A percentile compares a stretch with the other conserved stretches of the same genome.
phyloP scores from a whole-genome alignment of 2,888 invertebrate genomes.

The Hedya salicella region DNA sequence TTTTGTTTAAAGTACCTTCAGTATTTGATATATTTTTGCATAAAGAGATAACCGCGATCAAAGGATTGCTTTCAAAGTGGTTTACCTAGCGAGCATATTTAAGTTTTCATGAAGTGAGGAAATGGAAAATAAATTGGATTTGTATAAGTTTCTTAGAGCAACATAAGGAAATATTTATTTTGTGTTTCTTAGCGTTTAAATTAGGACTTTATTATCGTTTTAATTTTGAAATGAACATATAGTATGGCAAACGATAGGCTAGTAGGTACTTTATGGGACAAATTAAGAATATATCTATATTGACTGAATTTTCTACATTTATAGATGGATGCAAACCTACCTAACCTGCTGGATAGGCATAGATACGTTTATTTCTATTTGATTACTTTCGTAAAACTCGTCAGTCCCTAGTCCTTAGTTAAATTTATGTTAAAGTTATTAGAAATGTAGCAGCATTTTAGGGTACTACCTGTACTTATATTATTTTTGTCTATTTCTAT shows the following conservation, averaged over 20 bases:
- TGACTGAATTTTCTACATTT: too few relatives aligned
- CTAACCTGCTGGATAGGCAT: too few relatives aligned
- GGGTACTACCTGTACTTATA: too few relatives aligned
- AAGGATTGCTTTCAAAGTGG: slow-evolving; percentile 83
- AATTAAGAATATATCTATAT: too few relatives aligned
- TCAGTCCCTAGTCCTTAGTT: too few relatives aligned
- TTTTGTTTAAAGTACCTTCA: slow-evolving; percentile 52
- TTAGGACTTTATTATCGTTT: slow-evolving; percentile 50
- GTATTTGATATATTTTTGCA: slow-evolving; percentile 79
- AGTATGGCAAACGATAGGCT: not conserved
- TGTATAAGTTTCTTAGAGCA: slow-evolving; percentile 80
- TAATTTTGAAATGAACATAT: not conserved
- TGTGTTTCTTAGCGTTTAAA: slow-evolving; percentile 65
- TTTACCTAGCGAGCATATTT: slow-evolving; percentile 83
- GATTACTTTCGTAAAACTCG: too few relatives aligned
- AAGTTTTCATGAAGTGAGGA: slow-evolving; percentile 84
- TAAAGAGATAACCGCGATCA: slow-evolving; percentile 81
- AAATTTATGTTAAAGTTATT: too few relatives aligned
- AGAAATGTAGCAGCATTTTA: too few relatives aligned
- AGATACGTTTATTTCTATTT: too few relatives aligned
- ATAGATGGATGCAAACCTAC: too few relatives aligned
- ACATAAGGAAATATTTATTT: slow-evolving; percentile 75
- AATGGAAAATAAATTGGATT: slow-evolving; percentile 85
- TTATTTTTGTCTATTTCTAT: too few relatives aligned
- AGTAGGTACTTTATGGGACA: too few relatives aligned